Conservation (phyloP, 2,888 invertebrate species). For the Eristalis arbustorum region DNA sequence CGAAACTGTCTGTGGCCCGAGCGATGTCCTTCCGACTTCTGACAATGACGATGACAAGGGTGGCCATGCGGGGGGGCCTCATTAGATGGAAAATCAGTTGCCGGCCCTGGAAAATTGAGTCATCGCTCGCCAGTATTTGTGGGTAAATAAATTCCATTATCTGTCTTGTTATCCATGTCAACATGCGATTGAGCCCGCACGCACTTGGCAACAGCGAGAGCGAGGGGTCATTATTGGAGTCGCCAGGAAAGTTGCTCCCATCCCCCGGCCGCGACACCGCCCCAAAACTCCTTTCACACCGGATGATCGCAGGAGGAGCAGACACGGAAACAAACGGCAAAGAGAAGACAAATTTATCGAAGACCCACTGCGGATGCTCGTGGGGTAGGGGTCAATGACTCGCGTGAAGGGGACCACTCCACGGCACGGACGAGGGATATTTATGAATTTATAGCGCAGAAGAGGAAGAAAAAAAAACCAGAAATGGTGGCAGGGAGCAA, state of each 20-base stretch:
- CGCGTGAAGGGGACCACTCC: neutral
- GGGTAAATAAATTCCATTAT: constrained; percentile 27
- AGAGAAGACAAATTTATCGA: constrained; percentile 9
- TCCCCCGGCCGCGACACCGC: neutral
- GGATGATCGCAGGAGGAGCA: neutral
- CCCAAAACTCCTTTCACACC: neutral
- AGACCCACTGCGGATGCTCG: constrained; percentile 7
- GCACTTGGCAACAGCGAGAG: constrained; percentile 5
- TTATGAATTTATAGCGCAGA: constrained; percentile 17
- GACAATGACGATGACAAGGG: neutral
- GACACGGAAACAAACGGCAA: neutral
- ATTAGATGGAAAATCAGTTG: neutral
- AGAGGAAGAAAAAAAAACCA: too few species aligned
- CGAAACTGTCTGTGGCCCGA: neutral
- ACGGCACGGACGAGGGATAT: neutral
- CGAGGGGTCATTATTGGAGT: constrained; percentile 11
- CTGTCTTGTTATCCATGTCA: constrained; percentile 19
- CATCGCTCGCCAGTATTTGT: constrained; percentile 14
- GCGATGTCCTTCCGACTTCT: constrained; percentile 3
- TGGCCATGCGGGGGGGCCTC: neutral
- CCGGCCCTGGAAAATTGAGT: constrained; percentile 15
- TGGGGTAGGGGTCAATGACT: constrained; percentile 12
- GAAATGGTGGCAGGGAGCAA: neutral
- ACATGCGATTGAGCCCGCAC: constrained; percentile 9
- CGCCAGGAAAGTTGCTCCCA: neutral